Percentiles rank a stretch among this genome's conserved stretches.
These are phyloP conservation scores for Paradoxurus hermaphroditus DNA, from an alignment of 2,113 vertebrate genomes.

Conservation along the genomic window DNA sequence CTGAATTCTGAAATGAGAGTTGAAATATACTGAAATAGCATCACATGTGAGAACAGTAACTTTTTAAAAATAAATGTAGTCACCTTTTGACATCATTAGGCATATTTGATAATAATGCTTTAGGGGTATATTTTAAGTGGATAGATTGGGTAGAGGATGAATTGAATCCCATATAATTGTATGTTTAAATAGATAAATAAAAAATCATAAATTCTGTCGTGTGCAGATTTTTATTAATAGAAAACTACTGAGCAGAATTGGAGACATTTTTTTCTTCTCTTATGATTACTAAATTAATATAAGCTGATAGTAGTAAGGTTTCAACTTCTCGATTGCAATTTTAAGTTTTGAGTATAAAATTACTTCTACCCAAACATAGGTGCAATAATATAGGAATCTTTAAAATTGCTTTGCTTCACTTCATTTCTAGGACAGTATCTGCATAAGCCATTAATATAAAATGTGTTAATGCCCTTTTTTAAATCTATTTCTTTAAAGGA, in stretches of 20 bases:
- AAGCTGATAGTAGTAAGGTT: neutral
- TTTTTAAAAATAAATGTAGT: conserved; percentile 62
- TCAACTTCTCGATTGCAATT: neutral
- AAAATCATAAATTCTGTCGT: neutral
- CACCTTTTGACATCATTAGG: conserved; percentile 71
- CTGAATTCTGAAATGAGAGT: conserved; percentile 81
- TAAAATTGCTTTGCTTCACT: neutral
- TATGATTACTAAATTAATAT: neutral
- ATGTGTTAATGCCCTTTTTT: neutral
- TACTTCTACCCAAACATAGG: neutral
- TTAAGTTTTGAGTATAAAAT: conserved; percentile 11
- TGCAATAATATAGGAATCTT: neutral
- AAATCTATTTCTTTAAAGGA: neutral
- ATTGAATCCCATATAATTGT: conserved; percentile 28
- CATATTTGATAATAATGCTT: conserved; percentile 67
- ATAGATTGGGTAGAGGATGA: neutral
- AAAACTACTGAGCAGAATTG: neutral
- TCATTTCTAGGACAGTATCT: neutral
- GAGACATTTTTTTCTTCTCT: neutral
- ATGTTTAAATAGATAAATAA: conserved; percentile 41
- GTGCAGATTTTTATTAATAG: neutral
- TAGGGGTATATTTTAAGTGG: conserved; percentile 64
- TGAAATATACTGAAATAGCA: conserved; percentile 65
- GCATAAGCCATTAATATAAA: neutral
- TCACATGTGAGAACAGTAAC: neutral